phyloP scores from a whole-genome alignment of 2,797 vertebrate genomes.

The Acipenser transmontanus region DNA sequence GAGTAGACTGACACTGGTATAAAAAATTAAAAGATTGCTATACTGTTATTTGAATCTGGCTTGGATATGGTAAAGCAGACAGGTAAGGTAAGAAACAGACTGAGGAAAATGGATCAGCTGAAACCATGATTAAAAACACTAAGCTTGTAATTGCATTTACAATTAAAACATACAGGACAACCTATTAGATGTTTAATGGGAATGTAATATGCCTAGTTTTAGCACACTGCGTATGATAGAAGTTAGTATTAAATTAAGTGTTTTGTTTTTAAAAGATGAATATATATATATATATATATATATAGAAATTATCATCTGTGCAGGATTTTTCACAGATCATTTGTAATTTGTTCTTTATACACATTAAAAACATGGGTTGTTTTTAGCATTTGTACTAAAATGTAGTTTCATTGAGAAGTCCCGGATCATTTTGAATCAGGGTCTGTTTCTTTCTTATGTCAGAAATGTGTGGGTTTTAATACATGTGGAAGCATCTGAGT shows the following conservation, averaged over 20 bases:
- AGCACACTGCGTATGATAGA: not conserved
- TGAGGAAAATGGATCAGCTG: not conserved
- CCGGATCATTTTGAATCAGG: no score
- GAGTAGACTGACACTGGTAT: no score
- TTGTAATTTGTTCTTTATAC: not conserved
- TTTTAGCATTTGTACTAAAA: not conserved
- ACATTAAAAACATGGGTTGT: not conserved
- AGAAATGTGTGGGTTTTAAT: no score
- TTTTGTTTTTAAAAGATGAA: not conserved
- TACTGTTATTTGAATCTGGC: no score
- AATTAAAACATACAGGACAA: not conserved
- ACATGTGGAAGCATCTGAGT: no score
- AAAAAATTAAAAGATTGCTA: no score
- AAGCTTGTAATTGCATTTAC: not conserved
- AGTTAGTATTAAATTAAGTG: not conserved
- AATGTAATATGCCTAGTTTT: not conserved
- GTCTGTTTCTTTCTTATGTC: no score
- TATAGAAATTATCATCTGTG: not conserved
- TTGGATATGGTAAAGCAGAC: no score
- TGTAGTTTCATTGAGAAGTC: no score
- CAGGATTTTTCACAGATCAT: constrained; percentile 2
- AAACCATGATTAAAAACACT: not conserved
- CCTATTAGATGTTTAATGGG: not conserved
- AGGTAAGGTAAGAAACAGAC: not conserved
- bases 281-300: not conserved